Evolutionary conservation across 1,140 invertebrate genomes (phyloP), one percentile per base, ranked within the genome.

Genomic region (Bicyclus anynana): DNA sequence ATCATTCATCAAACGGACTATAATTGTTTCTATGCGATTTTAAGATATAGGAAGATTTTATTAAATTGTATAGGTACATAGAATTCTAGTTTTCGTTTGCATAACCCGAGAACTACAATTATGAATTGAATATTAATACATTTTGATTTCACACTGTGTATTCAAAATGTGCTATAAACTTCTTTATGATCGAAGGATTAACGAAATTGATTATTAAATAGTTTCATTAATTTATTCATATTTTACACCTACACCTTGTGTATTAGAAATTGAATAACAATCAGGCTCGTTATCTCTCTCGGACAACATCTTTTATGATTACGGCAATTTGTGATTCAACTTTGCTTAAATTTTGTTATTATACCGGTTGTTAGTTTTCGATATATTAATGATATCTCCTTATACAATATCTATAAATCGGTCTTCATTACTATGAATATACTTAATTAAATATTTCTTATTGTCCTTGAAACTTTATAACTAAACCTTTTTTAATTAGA

Each of bases 181-280:
- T 38, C 18, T 37, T 47, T 44, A 44, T 33, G 40, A 57, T 42
- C 35, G 54, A 50, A 50, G 47, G 7, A 50, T 57, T 29, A 50
- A 57, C 14, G 35, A 57, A 42, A 57, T 42, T 29, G 46, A 42
- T 57, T 57, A 42, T 57, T 47, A 50, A 50, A 50, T 42, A 20
- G 46, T 44, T 47, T 50, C 47, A 29, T 26, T 57, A 57, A 57
- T 57, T 40, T 50, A 57, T 57, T 57, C 54, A 57, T 50, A 57
- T 57, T 49, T 29, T 35, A 49, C 35, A 42, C 54, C 54, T 57
- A 50, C 47, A 21, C 17, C 16, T 57, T 42, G 50, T 33, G 21
- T 50, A 42, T 42, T 57, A 57, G 47, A 57, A 50, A 50, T 57
- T 57, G 47, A 42, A 42, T 50, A 57, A 42, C 5, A 51, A 51